Percentiles rank a stretch among this genome's conserved stretches.
phyloP scores from a whole-genome alignment of 2,113 vertebrate genomes.

The Pleuronectes platessa region DNA sequence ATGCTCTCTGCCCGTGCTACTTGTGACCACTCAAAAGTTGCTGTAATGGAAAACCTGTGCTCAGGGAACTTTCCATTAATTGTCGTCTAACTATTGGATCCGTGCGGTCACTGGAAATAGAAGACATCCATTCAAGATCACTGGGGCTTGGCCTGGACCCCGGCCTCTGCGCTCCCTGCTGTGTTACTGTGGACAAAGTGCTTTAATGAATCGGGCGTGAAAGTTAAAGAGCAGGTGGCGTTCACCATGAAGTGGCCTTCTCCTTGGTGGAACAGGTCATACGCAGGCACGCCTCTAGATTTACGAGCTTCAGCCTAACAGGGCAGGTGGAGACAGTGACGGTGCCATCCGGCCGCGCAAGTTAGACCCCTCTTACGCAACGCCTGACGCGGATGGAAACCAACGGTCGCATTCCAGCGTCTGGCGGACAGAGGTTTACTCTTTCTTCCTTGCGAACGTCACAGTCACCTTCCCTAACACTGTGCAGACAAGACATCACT shows the following conservation, averaged over 20 bases:
- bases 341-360: slow-evolving; percentile 2
- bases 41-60: slow-evolving; percentile 61
- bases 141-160: slow-evolving; percentile 33
- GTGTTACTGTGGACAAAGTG: slow-evolving; percentile 20
- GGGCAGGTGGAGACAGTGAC: slow-evolving; percentile 22
- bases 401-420: slow-evolving; percentile 58
- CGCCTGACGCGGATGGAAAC: slow-evolving; percentile 66
- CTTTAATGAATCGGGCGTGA: not conserved
- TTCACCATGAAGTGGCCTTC: slow-evolving; percentile 1
- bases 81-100: slow-evolving; percentile 49
- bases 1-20: not conserved
- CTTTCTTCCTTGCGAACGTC: slow-evolving; percentile 32
- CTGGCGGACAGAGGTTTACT: slow-evolving; percentile 47
- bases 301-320: not conserved
- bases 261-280: not conserved
- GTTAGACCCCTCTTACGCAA: slow-evolving; percentile 31
- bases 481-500: slow-evolving; percentile 32
- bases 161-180: slow-evolving; percentile 4
- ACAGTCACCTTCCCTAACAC: slow-evolving; percentile 2
- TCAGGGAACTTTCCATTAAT: slow-evolving; percentile 65
- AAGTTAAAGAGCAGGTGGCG: slow-evolving; percentile 5
- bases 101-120: slow-evolving; percentile 56
- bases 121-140: slow-evolving; percentile 56
- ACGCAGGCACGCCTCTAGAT: slow-evolving; percentile 16
- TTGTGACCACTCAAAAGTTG: slow-evolving; percentile 18